Evolutionary conservation across 1,140 invertebrate species (phyloP).

Genomic region (Anastatus disparis): DNA sequence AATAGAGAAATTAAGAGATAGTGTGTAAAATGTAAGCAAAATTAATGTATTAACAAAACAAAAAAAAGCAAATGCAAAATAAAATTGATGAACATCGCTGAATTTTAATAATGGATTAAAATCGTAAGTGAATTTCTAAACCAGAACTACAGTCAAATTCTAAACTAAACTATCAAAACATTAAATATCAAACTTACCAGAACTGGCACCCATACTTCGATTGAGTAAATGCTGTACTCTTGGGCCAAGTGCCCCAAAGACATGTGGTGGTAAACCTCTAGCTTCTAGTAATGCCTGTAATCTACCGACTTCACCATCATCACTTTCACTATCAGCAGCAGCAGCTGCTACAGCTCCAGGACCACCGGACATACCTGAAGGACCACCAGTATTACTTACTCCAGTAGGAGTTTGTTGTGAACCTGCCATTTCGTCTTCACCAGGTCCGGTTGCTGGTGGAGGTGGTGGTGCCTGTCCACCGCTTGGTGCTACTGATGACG

Average conservation of each 20-base stretch:
- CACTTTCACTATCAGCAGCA: constrained; percentile 70
- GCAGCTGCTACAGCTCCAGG: constrained; percentile 59
- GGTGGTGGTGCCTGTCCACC: constrained; percentile 18
- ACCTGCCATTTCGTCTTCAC: neutral
- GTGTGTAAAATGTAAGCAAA: too few relatives aligned
- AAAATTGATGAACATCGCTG: too few relatives aligned
- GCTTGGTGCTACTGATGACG: constrained; percentile 51
- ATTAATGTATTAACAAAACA: too few relatives aligned
- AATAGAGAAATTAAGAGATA: too few relatives aligned
- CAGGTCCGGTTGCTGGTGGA: neutral
- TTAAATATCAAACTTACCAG: constrained; percentile 68
- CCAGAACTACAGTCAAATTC: too few relatives aligned
- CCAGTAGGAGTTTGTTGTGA: constrained; percentile 1
- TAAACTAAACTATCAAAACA: too few relatives aligned
- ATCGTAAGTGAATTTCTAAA: too few relatives aligned
- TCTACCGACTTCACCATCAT: constrained; percentile 89
- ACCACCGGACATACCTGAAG: constrained; percentile 61
- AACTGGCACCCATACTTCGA: constrained; percentile 88
- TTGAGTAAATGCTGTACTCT: constrained; percentile 97
- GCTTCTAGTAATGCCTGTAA: constrained; percentile 92
- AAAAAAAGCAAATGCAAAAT: too few relatives aligned
- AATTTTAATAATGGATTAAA: too few relatives aligned
- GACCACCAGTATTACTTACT: constrained; percentile 55
- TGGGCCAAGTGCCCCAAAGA: constrained; percentile 94
- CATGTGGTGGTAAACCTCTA: constrained; percentile 91